These are phyloP conservation scores for Lepidochitona cinerea DNA, from an alignment of 2,888 invertebrate genomes.

Conservation along the genomic window DNA sequence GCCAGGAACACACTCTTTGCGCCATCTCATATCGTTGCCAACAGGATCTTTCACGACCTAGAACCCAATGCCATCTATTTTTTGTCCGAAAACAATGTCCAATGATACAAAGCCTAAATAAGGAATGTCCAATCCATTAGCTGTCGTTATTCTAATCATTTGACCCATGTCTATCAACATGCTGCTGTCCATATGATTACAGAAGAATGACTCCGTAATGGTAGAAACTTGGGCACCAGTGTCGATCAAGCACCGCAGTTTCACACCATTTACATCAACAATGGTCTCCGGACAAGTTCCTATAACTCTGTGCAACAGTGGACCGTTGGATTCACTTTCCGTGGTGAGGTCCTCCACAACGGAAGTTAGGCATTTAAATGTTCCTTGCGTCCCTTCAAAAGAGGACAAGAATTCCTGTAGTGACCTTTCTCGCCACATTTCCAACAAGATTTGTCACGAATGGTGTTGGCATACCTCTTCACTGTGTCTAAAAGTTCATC, in stretches of 20 bases:
- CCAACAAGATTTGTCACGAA: too few relatives aligned
- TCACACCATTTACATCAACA: not conserved
- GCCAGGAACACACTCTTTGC: not conserved
- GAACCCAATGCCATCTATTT: not conserved
- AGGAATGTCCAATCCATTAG: conserved; percentile 3
- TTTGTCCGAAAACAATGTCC: not conserved
- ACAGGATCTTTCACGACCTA: not conserved
- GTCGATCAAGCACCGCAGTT: conserved; percentile 1
- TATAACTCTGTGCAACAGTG: conserved; percentile 15
- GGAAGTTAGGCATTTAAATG: not conserved
- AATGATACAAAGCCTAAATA: not conserved
- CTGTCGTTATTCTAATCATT: not conserved
- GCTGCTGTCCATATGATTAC: too few relatives aligned
- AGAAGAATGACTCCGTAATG: not conserved
- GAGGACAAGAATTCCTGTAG: too few relatives aligned
- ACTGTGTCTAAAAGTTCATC: too few relatives aligned
- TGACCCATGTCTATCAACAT: too few relatives aligned
- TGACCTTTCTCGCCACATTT: too few relatives aligned
- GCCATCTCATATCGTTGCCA: not conserved
- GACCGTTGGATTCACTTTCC: conserved; percentile 4
- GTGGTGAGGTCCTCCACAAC: conserved; percentile 17
- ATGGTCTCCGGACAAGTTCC: conserved; percentile 19
- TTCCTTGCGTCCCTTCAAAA: too few relatives aligned
- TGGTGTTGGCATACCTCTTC: too few relatives aligned
- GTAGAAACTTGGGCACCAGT: conserved; percentile 6